These are phyloP conservation scores for Premnoplex brunnescens DNA, from an alignment of 2,797 vertebrate species.

Conservation along the genomic window DNA sequence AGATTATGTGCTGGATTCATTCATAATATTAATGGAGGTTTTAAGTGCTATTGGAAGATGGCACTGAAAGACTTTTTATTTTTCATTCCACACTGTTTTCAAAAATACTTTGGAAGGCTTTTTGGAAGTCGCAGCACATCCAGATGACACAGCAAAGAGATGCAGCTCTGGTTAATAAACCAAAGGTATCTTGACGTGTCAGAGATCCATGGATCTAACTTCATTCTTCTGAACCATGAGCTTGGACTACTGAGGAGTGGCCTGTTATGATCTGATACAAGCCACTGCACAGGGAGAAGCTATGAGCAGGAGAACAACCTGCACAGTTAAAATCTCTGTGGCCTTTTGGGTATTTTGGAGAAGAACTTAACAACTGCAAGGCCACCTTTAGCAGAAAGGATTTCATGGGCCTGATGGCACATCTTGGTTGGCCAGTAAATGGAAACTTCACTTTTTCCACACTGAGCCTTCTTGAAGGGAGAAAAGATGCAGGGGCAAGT, in stretches of 20 bases:
- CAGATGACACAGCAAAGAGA: conserved; percentile 19
- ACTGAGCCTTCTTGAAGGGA: not conserved
- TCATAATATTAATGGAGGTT: conserved; percentile 63
- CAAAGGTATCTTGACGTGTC: not conserved
- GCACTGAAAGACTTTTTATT: not conserved
- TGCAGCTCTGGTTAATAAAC: conserved; percentile 32
- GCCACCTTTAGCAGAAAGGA: not conserved
- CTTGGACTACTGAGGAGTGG: not conserved
- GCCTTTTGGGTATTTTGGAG: not conserved
- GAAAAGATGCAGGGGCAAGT: not conserved
- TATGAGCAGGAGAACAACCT: not conserved
- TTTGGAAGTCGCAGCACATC: conserved; percentile 21
- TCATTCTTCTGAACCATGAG: conserved; percentile 15
- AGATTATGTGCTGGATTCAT: conserved; percentile 47
- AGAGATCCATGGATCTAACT: not conserved
- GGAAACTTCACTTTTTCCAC: not conserved
- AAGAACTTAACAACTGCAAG: not conserved
- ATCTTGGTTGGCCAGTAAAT: not conserved
- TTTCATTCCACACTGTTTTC: conserved; percentile 11
- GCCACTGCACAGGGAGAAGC: not conserved
- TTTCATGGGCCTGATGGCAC: not conserved
- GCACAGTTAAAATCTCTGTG: not conserved
- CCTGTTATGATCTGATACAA: not conserved
- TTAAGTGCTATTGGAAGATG: conserved; percentile 26
- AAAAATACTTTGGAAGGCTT: conserved; percentile 30